phyloP scores from a whole-genome alignment of 2,888 invertebrate genomes.

The Cerastis rubricosa region DNA sequence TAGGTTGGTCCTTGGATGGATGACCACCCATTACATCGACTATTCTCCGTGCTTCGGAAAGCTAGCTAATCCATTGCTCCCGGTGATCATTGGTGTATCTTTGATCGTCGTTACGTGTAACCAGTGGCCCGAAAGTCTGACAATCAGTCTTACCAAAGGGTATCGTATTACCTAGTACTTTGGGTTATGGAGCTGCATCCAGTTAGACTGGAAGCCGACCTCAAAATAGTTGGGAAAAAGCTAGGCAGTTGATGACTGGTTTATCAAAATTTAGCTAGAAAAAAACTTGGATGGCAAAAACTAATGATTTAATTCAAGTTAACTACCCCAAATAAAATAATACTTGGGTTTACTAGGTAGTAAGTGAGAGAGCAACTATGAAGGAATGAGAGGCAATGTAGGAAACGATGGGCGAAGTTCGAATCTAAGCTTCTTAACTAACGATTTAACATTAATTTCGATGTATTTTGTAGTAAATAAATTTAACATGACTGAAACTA shows the following conservation, averaged over 20 bases:
- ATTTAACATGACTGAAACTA: slow-evolving; percentile 2
- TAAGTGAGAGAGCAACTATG: background rate
- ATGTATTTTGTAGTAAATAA: background rate
- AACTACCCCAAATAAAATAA: background rate
- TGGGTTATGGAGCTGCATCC: background rate
- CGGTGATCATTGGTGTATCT: background rate
- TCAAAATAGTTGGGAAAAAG: background rate
- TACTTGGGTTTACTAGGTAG: background rate
- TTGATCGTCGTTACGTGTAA: background rate
- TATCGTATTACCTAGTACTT: background rate
- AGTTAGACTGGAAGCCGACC: background rate
- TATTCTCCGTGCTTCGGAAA: background rate
- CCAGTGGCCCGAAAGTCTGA: background rate
- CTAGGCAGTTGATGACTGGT: background rate
- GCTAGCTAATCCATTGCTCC: background rate
- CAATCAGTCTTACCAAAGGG: background rate
- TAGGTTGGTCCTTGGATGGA: background rate
- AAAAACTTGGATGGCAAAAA: background rate
- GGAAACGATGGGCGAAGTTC: background rate
- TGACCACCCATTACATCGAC: background rate
- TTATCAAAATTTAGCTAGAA: background rate
- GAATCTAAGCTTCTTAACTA: background rate
- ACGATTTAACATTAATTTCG: too few relatives aligned
- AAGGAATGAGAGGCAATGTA: background rate
- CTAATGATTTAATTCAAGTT: background rate